Evolutionary conservation across 2,797 vertebrate genomes (phyloP).

Genomic region (Mormyrus proboscirostris): DNA sequence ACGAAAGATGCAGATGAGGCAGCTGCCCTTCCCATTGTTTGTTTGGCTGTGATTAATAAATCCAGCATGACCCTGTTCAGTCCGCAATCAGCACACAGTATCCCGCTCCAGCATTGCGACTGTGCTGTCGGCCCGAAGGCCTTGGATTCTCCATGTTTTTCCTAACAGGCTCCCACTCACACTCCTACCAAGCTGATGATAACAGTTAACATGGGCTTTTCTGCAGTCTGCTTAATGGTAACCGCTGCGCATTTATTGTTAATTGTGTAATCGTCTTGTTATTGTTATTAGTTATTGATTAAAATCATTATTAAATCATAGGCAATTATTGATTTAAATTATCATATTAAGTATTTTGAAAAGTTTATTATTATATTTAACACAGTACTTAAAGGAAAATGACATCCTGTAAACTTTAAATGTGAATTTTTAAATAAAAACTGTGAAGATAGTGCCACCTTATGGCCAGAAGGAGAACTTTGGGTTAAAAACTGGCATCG

Average conservation of each 20-base stretch:
- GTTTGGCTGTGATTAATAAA: background rate
- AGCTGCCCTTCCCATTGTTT: background rate
- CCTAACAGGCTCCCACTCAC: background rate
- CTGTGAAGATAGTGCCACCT: constrained; percentile 28
- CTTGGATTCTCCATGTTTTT: background rate
- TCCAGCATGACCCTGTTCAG: background rate
- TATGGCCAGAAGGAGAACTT: constrained; percentile 19
- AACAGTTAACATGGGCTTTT: background rate
- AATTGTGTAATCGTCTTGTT: background rate
- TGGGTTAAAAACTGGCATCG: background rate
- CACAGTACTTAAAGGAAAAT: constrained; percentile 11
- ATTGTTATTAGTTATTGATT: background rate
- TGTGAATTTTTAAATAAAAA: background rate
- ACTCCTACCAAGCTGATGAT: background rate
- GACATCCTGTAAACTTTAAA: background rate
- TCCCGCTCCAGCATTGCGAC: background rate
- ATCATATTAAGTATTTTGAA: background rate
- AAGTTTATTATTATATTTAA: background rate
- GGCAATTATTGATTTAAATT: background rate
- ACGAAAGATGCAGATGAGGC: background rate
- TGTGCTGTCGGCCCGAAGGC: background rate
- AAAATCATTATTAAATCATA: background rate
- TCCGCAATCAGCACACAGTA: background rate
- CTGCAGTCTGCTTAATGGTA: background rate
- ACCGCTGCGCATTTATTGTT: background rate